Base-by-base conservation (phyloP, 2,888 invertebrate species). In the Watsonalla binaria region DNA sequence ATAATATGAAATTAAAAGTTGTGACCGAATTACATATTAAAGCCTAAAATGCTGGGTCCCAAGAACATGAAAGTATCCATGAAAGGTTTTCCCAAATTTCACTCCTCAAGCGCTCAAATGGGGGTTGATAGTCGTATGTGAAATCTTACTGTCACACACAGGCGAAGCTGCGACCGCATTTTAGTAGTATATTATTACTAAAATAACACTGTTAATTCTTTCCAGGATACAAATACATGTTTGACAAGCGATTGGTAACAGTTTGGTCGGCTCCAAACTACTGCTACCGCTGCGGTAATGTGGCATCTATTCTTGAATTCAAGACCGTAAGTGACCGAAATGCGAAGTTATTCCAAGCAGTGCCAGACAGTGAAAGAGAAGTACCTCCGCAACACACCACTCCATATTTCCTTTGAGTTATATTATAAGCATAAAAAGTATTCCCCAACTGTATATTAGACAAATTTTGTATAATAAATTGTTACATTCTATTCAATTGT, bases 251-350 rank as follows among this genome's bases (percentile, higher is more conserved):
- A 81, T 90, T 99, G 69, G 98, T 99, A 42, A 99, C 99, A 0
- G 98, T 99, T 2, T 99, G 99, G 98, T 98, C 99, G 13, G 99
- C 99, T 6, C 99, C 99, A 5, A 99, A 99, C 90, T 99, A 99
- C 86, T 99, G 99, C 88, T 99, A 99, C 84, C 95, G 99, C 34
- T 99, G 99, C 81, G 99, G 99, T 49, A 99, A 99, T 84, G 95
- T 98, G 54, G 99, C 99, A 5, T 98, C 99, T 51, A 99, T 99
- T 72, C 92, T 99, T 78, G 95, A 96, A 82, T 97, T 99, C 80
- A 93, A 94, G 58, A 94, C 95, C 59, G 94, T 94, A 6, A 95
- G 96, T 64, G 94, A 95, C 65, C 93, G 95, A 77, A 93, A 93
- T 67, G 93, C 96, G 15, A 97, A 97, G 86, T 92, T 99, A 72